Evolutionary conservation across 2,113 vertebrate genomes (phyloP).

Genomic region (Trogon melanurus): DNA sequence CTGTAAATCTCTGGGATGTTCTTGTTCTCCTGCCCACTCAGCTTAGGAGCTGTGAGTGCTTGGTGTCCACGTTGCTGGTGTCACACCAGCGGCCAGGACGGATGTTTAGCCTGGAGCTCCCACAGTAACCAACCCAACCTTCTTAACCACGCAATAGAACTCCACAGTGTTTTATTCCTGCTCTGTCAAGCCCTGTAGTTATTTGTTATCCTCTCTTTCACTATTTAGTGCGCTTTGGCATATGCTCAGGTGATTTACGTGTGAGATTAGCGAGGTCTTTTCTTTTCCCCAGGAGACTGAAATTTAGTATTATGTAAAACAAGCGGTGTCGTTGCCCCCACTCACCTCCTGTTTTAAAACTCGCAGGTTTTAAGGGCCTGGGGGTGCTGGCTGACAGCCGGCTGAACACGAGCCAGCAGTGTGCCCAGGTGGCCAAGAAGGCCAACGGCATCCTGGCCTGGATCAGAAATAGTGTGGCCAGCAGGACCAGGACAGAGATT

Average conservation of each 20-base stretch:
- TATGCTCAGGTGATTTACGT: conserved; percentile 48
- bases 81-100: conserved; percentile 3
- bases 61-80: background rate
- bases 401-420: no score
- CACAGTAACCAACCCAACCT: conserved; percentile 37
- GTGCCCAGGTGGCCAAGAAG: no score
- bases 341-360: background rate
- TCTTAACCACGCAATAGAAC: conserved; percentile 25
- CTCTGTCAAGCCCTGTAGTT: conserved; percentile 24
- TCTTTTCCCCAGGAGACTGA: conserved; percentile 19
- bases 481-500: no score
- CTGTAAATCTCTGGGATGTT: background rate
- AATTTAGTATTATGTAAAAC: conserved; percentile 17
- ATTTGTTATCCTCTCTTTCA: conserved; percentile 58
- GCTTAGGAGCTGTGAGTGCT: background rate
- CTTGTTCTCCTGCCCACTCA: background rate
- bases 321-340: background rate
- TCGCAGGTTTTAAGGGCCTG: background rate
- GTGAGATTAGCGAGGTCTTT: conserved; percentile 28
- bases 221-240: conserved; percentile 46
- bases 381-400: no score
- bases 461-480: no score
- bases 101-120: conserved; percentile 34
- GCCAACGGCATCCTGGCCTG: no score
- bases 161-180: background rate